A percentile compares a stretch with the other conserved stretches of the same genome.
These are phyloP conservation scores for Xiphophorus birchmanni DNA, from an alignment of 2,797 vertebrate species.

Conservation along the genomic window DNA sequence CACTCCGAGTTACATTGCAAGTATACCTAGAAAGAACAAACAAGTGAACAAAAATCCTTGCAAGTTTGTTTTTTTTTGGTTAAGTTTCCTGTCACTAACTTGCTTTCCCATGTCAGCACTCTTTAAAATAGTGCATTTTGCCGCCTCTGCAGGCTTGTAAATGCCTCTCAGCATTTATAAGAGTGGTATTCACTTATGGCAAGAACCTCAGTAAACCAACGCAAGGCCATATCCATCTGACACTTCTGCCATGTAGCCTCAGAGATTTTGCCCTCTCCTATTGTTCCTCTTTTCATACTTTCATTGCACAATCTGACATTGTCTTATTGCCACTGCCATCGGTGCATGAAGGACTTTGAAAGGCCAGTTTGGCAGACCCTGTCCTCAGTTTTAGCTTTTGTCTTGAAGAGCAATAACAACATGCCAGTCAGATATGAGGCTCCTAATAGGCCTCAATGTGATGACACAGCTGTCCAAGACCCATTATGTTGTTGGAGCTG, in stretches of 20 bases:
- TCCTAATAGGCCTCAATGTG: constrained; percentile 62
- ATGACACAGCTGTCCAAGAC: constrained; percentile 60
- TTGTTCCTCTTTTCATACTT: constrained; percentile 24
- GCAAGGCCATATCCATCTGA: constrained; percentile 47
- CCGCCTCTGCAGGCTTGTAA: constrained; percentile 19
- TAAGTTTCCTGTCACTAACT: constrained; percentile 2
- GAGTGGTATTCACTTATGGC: constrained; percentile 64
- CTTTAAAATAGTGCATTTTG: constrained; percentile 12
- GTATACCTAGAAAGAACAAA: background rate
- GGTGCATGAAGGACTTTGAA: constrained; percentile 37
- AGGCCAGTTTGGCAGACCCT: constrained; percentile 42
- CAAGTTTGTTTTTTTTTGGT: background rate
- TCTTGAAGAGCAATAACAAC: constrained; percentile 60
- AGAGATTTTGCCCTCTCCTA: constrained; percentile 33
- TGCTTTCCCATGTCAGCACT: constrained; percentile 8
- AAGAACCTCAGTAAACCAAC: constrained; percentile 50
- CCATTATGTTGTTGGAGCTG: constrained; percentile 48
- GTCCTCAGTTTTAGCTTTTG: constrained; percentile 51
- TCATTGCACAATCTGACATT: constrained; percentile 1
- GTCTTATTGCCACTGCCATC: constrained; percentile 29
- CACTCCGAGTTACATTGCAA: background rate
- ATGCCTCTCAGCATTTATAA: constrained; percentile 25
- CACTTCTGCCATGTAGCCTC: constrained; percentile 43
- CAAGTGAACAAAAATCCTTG: background rate
- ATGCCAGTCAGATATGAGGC: constrained; percentile 63